Percentiles rank a stretch among this genome's conserved stretches.
Conservation (phyloP, 2,888 invertebrate species). For the Clitarchus hookeri region DNA sequence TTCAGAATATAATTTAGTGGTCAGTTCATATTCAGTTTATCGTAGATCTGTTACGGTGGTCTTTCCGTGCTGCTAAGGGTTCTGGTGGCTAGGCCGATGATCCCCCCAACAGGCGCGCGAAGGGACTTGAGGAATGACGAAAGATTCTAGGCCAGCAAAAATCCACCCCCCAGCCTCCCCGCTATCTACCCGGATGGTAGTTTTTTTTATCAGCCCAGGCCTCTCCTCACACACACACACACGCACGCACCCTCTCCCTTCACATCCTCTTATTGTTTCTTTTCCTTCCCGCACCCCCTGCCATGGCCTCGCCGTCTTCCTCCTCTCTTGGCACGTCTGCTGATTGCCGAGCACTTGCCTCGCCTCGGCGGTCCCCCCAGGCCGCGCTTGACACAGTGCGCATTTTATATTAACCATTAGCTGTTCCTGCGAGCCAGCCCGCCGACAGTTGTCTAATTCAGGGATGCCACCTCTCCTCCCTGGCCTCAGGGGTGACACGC, state of each 20-base stretch:
- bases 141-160: slow-evolving; percentile 24
- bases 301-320: background rate
- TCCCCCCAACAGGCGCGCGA: background rate
- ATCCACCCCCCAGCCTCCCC: background rate
- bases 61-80: too few relatives aligned
- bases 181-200: slow-evolving; percentile 15
- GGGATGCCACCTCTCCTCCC: background rate
- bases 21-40: too few relatives aligned
- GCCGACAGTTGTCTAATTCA: background rate
- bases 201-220: background rate
- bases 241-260: background rate
- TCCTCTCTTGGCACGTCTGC: slow-evolving; percentile 6
- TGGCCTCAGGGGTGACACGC: background rate
- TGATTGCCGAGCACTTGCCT: background rate
- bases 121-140: background rate
- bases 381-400: slow-evolving; percentile 15
- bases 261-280: slow-evolving; percentile 14
- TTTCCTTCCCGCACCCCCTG: background rate
- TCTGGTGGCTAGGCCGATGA: background rate
- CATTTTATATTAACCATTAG: slow-evolving; percentile 21
- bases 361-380: background rate
- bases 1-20: too few relatives aligned
- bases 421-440: background rate
- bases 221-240: background rate
- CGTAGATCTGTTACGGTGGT: too few relatives aligned